phyloP scores from a whole-genome alignment of 1,140 invertebrate species.

The Bilobella aurantiaca region DNA sequence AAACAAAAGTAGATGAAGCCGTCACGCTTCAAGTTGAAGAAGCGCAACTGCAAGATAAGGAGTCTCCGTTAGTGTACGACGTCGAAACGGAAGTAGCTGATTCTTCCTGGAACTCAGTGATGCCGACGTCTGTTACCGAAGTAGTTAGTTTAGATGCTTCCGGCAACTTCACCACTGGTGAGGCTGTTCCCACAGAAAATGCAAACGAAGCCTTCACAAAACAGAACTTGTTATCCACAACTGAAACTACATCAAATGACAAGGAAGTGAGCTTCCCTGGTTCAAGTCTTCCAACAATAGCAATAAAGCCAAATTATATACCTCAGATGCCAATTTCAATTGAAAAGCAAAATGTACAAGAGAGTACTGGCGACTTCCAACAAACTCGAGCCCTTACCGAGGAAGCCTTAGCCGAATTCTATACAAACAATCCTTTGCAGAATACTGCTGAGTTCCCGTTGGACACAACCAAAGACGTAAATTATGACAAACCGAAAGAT shows the following conservation, averaged over 20 bases:
- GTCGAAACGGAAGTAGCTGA: background rate
- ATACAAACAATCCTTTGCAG: background rate
- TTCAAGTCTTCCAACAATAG: background rate
- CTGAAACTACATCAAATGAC: background rate
- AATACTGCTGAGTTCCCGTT: background rate
- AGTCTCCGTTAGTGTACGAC: background rate
- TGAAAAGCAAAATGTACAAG: background rate
- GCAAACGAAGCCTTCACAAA: background rate
- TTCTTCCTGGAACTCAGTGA: background rate
- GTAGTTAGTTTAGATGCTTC: background rate
- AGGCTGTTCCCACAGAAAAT: background rate
- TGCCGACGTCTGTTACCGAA: background rate
- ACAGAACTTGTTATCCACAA: background rate
- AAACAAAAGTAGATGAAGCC: background rate
- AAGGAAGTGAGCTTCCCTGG: background rate
- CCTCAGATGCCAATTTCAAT: background rate
- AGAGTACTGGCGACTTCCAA: background rate
- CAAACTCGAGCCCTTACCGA: background rate
- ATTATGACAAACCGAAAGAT: no score
- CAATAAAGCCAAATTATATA: background rate
- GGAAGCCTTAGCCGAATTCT: background rate
- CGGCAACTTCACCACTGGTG: background rate
- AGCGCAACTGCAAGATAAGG: background rate
- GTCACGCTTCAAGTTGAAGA: background rate
- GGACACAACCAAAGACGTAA: no score